phyloP scores from a whole-genome alignment of 2,797 vertebrate genomes.

The Gymnothorax reevesii region DNA sequence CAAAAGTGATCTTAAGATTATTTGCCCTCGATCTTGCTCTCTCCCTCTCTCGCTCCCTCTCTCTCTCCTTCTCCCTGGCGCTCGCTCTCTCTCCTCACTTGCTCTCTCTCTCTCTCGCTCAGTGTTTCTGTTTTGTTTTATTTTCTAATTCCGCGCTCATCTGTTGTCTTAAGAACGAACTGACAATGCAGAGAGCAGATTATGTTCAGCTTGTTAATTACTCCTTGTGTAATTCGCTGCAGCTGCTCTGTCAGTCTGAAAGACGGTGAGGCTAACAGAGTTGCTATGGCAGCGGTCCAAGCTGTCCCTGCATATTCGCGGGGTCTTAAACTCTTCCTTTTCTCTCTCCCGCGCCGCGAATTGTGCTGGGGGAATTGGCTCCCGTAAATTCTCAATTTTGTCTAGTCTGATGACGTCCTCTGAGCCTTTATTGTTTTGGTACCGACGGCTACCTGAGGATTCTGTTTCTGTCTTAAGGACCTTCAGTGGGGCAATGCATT shows the following conservation, averaged over 20 bases:
- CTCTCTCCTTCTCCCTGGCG: neutral
- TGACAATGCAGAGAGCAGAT: slow-evolving; percentile 6
- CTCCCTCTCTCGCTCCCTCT: slow-evolving; percentile 4
- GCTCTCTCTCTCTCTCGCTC: neutral
- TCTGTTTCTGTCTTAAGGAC: slow-evolving; percentile 30
- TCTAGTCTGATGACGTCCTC: slow-evolving; percentile 2
- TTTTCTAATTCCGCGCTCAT: slow-evolving; percentile 6
- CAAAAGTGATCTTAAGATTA: neutral
- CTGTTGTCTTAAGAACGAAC: neutral
- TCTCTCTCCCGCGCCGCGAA: neutral
- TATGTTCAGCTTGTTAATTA: slow-evolving; percentile 28
- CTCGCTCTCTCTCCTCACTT: neutral
- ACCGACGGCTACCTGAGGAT: slow-evolving; percentile 25
- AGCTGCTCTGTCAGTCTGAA: slow-evolving; percentile 22
- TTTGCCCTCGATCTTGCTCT: slow-evolving; percentile 5
- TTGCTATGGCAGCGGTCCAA: slow-evolving; percentile 1
- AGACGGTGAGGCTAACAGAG: slow-evolving; percentile 20
- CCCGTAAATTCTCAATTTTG: slow-evolving; percentile 26
- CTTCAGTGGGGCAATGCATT: slow-evolving; percentile 8
- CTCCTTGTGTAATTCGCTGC: slow-evolving; percentile 11
- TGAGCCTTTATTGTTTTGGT: slow-evolving; percentile 14
- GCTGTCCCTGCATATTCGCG: slow-evolving; percentile 3
- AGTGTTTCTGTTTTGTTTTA: neutral
- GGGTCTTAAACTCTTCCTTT: neutral
- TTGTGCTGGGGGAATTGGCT: slow-evolving; percentile 19